Percentiles rank a stretch among this genome's conserved stretches.
Conservation (phyloP, 2,888 invertebrate genomes). For the Camptogramma bilineatum region DNA sequence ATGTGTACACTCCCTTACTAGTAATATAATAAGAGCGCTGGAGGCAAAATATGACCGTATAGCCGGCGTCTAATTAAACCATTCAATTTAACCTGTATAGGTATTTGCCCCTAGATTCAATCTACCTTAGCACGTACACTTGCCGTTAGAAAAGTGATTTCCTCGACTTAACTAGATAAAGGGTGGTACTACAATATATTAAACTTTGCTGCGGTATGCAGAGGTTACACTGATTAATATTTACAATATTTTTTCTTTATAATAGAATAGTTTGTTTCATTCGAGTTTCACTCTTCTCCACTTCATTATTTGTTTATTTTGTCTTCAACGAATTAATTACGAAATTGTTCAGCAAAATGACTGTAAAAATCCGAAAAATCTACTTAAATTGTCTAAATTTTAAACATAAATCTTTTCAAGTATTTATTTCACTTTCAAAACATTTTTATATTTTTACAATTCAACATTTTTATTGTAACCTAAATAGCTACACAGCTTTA, state of each 20-base stretch:
- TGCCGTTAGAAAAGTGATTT: slow-evolving; percentile 70
- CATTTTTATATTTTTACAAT: too few species aligned
- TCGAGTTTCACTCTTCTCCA: too few species aligned
- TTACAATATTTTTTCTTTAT: background rate
- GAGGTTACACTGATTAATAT: background rate
- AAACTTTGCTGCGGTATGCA: background rate
- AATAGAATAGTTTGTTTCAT: too few species aligned
- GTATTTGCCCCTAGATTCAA: slow-evolving; percentile 38
- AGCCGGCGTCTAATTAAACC: slow-evolving; percentile 34
- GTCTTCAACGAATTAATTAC: too few species aligned
- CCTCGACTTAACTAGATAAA: slow-evolving; percentile 61
- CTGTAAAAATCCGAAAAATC: too few species aligned
- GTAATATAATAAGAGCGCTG: slow-evolving; percentile 1
- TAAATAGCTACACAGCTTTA: background rate
- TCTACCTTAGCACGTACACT: slow-evolving; percentile 45
- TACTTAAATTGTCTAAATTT: too few species aligned
- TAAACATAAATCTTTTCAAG: too few species aligned
- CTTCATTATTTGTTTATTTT: too few species aligned
- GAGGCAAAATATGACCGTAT: slow-evolving; percentile 14
- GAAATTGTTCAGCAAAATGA: too few species aligned
- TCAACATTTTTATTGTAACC: background rate
- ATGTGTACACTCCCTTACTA: too few species aligned
- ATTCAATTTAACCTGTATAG: slow-evolving; percentile 36
- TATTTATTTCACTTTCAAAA: too few species aligned
- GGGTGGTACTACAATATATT: slow-evolving; percentile 13